These are phyloP conservation scores for Kryptopterus vitreolus DNA, from an alignment of 2,797 vertebrate genomes.

Conservation along the genomic window DNA sequence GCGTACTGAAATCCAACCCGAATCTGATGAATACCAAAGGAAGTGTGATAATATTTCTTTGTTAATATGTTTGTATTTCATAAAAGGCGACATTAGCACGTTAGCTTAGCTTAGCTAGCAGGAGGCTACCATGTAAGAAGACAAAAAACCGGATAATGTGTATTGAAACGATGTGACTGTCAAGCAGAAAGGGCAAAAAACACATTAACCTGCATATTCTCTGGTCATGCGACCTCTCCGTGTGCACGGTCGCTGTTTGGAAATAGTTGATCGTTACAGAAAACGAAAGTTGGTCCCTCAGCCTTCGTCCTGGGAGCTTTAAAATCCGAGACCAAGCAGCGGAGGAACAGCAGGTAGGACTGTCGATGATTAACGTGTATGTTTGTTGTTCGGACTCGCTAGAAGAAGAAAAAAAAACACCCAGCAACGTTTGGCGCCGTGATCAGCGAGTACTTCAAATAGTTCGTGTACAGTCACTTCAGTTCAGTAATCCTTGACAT, in stretches of 20 bases:
- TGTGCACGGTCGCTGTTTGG: neutral
- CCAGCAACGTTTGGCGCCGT: neutral
- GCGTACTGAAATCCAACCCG: neutral
- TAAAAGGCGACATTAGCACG: neutral
- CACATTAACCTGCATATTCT: neutral
- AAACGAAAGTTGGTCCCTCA: slow-evolving; percentile 25
- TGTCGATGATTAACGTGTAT: neutral
- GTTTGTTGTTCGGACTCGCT: neutral
- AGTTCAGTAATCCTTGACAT: neutral
- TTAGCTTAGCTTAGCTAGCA: slow-evolving; percentile 33
- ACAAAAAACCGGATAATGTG: neutral
- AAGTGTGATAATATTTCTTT: neutral
- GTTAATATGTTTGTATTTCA: slow-evolving; percentile 4
- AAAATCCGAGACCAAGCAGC: neutral
- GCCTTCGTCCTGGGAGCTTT: slow-evolving; percentile 30
- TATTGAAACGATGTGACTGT: slow-evolving; percentile 11
- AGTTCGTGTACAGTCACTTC: neutral
- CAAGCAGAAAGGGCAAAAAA: neutral
- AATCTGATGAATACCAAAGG: neutral
- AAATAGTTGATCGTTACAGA: slow-evolving; percentile 1
- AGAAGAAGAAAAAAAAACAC: neutral
- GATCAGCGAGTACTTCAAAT: too few relatives aligned
- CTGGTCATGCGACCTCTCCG: slow-evolving; percentile 24
- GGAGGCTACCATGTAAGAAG: slow-evolving; percentile 12
- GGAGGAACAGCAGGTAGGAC: slow-evolving; percentile 29